These are phyloP conservation scores for Phthorimaea operculella DNA, from an alignment of 1,140 invertebrate genomes.

Conservation along the genomic window DNA sequence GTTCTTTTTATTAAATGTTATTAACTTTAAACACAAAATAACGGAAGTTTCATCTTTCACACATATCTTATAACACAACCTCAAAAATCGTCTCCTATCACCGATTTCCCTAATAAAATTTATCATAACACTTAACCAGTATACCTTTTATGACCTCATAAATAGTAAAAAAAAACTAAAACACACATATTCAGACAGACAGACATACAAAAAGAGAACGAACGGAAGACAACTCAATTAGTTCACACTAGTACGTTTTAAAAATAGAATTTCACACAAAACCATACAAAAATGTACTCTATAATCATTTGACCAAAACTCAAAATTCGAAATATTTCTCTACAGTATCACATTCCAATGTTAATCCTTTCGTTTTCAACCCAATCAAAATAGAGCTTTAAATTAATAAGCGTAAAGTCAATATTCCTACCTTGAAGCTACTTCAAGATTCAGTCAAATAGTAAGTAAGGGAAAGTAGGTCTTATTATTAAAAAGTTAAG, in stretches of 20 bases:
- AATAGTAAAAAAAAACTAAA: conserved; percentile 28
- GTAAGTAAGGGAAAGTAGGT: conserved; percentile 29
- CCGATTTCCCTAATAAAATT: conserved; percentile 17
- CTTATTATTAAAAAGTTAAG: conserved; percentile 17
- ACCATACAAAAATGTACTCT: conserved; percentile 20
- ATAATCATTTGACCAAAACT: background rate
- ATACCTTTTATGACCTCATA: background rate
- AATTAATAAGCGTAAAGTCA: background rate
- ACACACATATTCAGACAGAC: conserved; percentile 25
- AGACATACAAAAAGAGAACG: conserved; percentile 38
- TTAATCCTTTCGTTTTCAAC: background rate
- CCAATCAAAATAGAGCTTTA: background rate
- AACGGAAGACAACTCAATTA: conserved; percentile 53
- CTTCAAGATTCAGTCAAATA: background rate
- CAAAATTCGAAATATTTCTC: background rate
- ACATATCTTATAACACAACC: no score
- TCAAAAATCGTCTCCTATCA: background rate
- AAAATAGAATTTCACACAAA: conserved; percentile 28
- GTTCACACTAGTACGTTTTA: conserved; percentile 31
- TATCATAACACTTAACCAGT: conserved; percentile 13
- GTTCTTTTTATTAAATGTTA: no score
- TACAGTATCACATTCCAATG: background rate
- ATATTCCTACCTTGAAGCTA: background rate
- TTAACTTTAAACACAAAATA: no score
- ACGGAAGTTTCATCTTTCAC: no score